Conservation (phyloP, 2,888 invertebrate genomes). For the Plagiodera versicolora region DNA sequence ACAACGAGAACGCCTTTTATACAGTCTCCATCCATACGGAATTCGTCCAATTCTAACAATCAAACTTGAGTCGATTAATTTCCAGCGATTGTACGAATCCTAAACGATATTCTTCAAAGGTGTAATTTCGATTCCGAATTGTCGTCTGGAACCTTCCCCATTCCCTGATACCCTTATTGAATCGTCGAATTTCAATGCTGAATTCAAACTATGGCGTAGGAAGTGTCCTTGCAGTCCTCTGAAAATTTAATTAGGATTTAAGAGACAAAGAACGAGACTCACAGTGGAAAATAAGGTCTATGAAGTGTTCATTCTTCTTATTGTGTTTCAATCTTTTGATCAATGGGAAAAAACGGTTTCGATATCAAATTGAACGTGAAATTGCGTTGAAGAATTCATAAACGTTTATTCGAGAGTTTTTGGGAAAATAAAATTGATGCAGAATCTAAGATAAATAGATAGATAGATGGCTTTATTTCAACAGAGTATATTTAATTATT, state of each 20-base stretch:
- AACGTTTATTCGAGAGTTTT: no score
- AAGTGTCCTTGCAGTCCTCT: constrained; percentile 35
- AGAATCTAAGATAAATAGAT: no score
- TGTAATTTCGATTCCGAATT: constrained; percentile 38
- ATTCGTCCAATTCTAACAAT: constrained; percentile 33
- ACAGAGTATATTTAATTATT: no score
- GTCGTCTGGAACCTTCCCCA: neutral
- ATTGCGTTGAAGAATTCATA: no score
- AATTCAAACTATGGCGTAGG: constrained; percentile 38
- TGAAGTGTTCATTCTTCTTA: neutral
- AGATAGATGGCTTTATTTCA: no score
- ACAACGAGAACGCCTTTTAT: neutral
- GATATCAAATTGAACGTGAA: no score
- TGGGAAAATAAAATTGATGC: no score
- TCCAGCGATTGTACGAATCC: constrained; percentile 46
- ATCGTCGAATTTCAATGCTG: constrained; percentile 37
- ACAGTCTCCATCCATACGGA: constrained; percentile 27
- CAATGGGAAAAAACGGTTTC: neutral
- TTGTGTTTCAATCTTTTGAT: neutral
- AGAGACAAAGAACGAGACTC: constrained; percentile 15
- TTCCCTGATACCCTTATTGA: constrained; percentile 30
- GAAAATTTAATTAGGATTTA: constrained; percentile 38
- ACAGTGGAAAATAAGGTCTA: neutral
- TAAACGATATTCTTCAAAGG: constrained; percentile 45
- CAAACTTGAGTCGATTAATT: constrained; percentile 41